A percentile compares a stretch with the other conserved stretches of the same genome.
These are phyloP conservation scores for Agrilus cyanescens DNA, from an alignment of 2,888 invertebrate species.

Conservation along the genomic window DNA sequence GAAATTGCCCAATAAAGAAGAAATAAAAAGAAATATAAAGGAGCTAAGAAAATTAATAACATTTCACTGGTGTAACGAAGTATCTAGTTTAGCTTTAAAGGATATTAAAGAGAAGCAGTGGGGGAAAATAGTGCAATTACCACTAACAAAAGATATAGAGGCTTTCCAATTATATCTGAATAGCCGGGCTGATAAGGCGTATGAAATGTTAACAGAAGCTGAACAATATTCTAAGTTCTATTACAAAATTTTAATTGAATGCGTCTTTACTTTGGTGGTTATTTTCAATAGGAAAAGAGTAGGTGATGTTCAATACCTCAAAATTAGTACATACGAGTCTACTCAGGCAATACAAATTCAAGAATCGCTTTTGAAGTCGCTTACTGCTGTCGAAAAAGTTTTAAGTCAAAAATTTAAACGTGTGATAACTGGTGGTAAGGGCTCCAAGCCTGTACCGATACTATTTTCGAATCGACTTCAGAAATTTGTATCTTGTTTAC, in stretches of 20 bases:
- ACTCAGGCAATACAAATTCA: too few relatives aligned
- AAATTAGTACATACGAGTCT: too few relatives aligned
- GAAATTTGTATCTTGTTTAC: conserved; percentile 7
- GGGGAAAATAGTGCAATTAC: conserved; percentile 15
- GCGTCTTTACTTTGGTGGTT: conserved; percentile 7
- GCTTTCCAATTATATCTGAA: conserved; percentile 13
- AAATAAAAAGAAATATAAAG: conserved; percentile 7
- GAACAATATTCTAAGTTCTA: conserved; percentile 1
- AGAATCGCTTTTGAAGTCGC: conserved; percentile 11
- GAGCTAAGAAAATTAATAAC: conserved; percentile 11
- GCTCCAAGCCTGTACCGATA: conserved; percentile 15
- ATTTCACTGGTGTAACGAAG: conserved; percentile 19
- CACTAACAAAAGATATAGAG: conserved; percentile 15
- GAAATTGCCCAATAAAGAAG: conserved; percentile 1
- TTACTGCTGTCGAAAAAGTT: conserved; percentile 9
- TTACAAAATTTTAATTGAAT: conserved; percentile 16
- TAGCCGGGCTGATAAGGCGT: conserved; percentile 10
- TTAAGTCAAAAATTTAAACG: conserved; percentile 13
- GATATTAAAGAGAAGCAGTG: conserved; percentile 16
- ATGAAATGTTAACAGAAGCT: conserved; percentile 9
- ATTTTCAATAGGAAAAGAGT: too few relatives aligned
- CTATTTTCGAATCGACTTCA: conserved; percentile 12
- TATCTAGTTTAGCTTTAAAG: conserved; percentile 19
- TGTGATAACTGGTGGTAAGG: conserved; percentile 15
- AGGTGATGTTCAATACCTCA: too few relatives aligned